Base-by-base conservation (phyloP, 2,888 invertebrate species). In the Xanthorhoe designata region DNA sequence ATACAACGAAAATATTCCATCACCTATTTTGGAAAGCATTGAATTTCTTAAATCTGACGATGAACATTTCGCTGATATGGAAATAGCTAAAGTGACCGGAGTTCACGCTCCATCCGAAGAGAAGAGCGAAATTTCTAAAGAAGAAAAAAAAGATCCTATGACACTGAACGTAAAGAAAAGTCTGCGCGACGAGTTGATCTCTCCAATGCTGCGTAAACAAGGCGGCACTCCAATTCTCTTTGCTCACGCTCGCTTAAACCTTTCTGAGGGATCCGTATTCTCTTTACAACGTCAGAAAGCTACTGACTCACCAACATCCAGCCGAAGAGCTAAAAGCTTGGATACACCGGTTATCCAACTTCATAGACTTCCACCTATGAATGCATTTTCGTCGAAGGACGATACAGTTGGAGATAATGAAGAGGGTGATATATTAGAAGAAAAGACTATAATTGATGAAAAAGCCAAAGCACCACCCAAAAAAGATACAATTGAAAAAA, bases 331-430 rank as follows among this genome's bases (percentile, higher is more conserved):
- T 0, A 97, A 97, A 87, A 97, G 97, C 66, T 92, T 98, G 72
- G 98, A 98, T 78, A 96, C 97, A 2, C 97, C 97, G 0, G 96
- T 97, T 19, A 97, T 98, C 78, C 96, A 97, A 18, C 88, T 97
- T 35, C 96, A 96, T 84, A 94, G 96, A 78, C 87, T 98, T 50
- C 97, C 97, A 15, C 96, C 97, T 7, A 95, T 97, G 86, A 97
- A 97, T 86, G 97, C 97, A 0, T 97, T 97, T 84, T 98, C 97
- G 1, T 97, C 97, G 24, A 97, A 97, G 88, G 98, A 98, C 82
- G 98, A 98, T 82, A 98, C 98, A 0, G 96, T 98, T 0, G 97
- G 96, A 75, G 95, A 96, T 76, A 96, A 97, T 72, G 96, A 96
- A 82, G 95, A 95, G 84, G 94, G 94, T 0, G 95, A 94, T 76